phyloP scores from a whole-genome alignment of 2,113 vertebrate genomes.

The Anolis sagrei region DNA sequence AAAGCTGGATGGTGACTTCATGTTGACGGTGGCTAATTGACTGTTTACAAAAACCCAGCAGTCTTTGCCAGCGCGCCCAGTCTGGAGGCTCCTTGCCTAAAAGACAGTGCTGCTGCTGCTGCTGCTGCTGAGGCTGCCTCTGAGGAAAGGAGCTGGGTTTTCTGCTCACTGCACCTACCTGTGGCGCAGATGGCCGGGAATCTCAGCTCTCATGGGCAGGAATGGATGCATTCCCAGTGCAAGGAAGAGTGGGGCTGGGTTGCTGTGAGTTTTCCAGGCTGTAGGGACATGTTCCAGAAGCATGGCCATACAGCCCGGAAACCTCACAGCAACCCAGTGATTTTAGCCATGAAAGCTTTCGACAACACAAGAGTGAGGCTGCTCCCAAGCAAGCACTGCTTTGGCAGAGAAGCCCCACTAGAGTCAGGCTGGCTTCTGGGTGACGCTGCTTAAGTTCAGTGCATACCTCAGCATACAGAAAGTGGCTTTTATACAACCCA shows the following conservation, averaged over 20 bases:
- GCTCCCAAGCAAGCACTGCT: no score
- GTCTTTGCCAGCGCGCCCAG: not conserved
- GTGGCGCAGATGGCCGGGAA: not conserved
- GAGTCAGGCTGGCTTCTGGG: not conserved
- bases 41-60: not conserved
- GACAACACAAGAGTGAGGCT: not conserved
- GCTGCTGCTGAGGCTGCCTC: not conserved
- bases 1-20: slow-evolving; percentile 7
- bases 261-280: no score
- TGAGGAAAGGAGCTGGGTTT: not conserved
- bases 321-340: no score
- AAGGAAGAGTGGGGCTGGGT: not conserved
- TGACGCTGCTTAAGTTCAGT: not conserved
- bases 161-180: not conserved
- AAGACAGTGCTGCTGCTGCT: not conserved
- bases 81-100: not conserved
- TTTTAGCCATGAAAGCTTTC: no score
- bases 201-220: not conserved
- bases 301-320: no score
- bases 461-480: not conserved
- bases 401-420: not conserved
- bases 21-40: not conserved
- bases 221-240: not conserved
- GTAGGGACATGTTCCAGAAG: no score
- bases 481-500: not conserved